Percentiles rank a stretch among this genome's conserved stretches.
Conservation (phyloP, 2,113 vertebrate genomes). For the Ramphastos sulfuratus region DNA sequence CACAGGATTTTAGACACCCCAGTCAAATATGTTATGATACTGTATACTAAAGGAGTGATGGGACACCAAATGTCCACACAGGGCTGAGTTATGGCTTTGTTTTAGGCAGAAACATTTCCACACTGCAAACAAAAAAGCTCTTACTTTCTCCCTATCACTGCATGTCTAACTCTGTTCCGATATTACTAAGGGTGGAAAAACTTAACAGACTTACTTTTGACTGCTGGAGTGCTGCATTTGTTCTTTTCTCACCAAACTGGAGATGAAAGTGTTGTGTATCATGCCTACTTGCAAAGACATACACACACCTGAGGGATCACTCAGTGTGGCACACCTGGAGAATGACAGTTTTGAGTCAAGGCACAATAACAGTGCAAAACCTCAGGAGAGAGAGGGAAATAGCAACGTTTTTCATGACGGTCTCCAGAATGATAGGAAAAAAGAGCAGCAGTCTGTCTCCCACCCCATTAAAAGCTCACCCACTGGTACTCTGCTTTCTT, state of each 20-base stretch:
- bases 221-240: not conserved
- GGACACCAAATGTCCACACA: not conserved
- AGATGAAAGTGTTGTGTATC: not conserved
- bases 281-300: not conserved
- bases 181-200: not conserved
- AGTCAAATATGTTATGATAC: not conserved
- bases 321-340: not conserved
- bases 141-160: not conserved
- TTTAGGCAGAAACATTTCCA: not conserved
- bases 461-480: conserved; percentile 75
- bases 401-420: conserved; percentile 66
- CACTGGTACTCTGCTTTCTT: conserved; percentile 72
- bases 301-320: not conserved
- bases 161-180: not conserved
- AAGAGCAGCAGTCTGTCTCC: conserved; percentile 71
- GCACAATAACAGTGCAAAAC: conserved; percentile 2
- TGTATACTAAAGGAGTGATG: not conserved
- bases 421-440: conserved; percentile 69
- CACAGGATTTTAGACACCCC: not conserved
- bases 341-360: not conserved
- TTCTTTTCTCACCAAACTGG: not conserved
- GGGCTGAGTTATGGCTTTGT: not conserved
- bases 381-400: conserved; percentile 23
- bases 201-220: not conserved
- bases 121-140: not conserved